A percentile compares a stretch with the other conserved stretches of the same genome.
These are phyloP conservation scores for Trichopoda pennipes DNA, from an alignment of 2,888 invertebrate species.

Conservation along the genomic window DNA sequence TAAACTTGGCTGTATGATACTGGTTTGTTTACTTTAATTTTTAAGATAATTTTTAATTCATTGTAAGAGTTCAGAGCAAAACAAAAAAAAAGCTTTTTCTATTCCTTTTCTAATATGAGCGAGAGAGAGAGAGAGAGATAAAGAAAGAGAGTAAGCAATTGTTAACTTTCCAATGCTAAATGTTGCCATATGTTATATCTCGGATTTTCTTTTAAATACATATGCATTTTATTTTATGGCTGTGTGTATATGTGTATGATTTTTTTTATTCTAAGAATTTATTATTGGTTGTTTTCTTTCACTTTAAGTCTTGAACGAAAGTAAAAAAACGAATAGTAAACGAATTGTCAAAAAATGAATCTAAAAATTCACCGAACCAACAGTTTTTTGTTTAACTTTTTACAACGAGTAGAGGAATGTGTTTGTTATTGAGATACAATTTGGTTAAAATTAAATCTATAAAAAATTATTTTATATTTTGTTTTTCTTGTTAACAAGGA, in stretches of 20 bases:
- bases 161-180: slow-evolving; percentile 65
- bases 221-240: background rate
- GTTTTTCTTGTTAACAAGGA: background rate
- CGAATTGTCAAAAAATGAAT: slow-evolving; percentile 57
- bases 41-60: background rate
- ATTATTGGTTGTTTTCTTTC: slow-evolving; percentile 50
- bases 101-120: background rate
- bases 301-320: slow-evolving; percentile 36
- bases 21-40: slow-evolving; percentile 5
- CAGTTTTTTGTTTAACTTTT: slow-evolving; percentile 14
- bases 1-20: slow-evolving; percentile 3
- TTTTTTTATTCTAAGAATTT: slow-evolving; percentile 47
- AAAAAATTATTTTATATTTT: too few species aligned
- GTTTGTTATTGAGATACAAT: slow-evolving; percentile 36
- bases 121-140: background rate
- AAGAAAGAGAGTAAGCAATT: background rate
- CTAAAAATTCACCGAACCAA: slow-evolving; percentile 56
- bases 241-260: slow-evolving; percentile 8
- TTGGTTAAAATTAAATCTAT: too few species aligned
- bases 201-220: slow-evolving; percentile 7
- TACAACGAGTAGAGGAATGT: slow-evolving; percentile 53
- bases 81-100: background rate
- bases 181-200: slow-evolving; percentile 70
- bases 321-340: slow-evolving; percentile 46
- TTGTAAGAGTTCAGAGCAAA: slow-evolving; percentile 20